Percentiles rank a stretch among this genome's conserved stretches.
Conservation (phyloP, 2,888 invertebrate species). For the Aphidoletes aphidimyza region DNA sequence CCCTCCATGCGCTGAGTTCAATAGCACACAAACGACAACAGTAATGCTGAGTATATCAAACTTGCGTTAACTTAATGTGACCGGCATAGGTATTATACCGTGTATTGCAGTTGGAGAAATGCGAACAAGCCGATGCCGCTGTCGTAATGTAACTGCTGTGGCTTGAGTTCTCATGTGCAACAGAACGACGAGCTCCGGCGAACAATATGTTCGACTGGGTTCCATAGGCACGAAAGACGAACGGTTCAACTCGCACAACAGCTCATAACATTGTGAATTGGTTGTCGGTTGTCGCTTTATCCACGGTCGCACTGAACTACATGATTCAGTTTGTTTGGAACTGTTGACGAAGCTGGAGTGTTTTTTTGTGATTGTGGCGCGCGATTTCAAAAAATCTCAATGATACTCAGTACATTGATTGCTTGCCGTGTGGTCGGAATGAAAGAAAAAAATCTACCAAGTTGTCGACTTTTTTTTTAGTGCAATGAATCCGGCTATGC, state of each 20-base stretch:
- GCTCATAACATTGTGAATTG: no score
- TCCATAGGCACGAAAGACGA: background rate
- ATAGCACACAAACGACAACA: background rate
- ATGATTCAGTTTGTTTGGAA: slow-evolving; percentile 49
- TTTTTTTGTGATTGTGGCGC: background rate
- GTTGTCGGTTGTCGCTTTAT: background rate
- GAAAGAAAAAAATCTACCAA: background rate
- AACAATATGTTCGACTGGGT: slow-evolving; percentile 20
- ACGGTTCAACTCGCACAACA: no score
- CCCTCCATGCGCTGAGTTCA: slow-evolving; percentile 23
- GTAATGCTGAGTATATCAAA: slow-evolving; percentile 15
- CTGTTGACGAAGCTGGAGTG: slow-evolving; percentile 15
- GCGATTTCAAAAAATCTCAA: background rate
- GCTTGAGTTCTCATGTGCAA: background rate
- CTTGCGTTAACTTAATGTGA: background rate
- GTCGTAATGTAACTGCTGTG: background rate
- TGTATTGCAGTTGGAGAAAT: slow-evolving; percentile 30
- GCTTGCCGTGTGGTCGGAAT: slow-evolving; percentile 17
- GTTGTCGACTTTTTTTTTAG: background rate
- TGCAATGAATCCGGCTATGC: background rate
- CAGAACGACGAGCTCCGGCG: background rate
- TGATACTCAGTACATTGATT: background rate
- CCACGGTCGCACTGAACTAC: background rate
- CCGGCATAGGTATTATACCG: no score
- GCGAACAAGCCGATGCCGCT: background rate